Percentiles rank a stretch among this genome's conserved stretches.
phyloP scores from a whole-genome alignment of 2,888 invertebrate species.

The Tuta absoluta region DNA sequence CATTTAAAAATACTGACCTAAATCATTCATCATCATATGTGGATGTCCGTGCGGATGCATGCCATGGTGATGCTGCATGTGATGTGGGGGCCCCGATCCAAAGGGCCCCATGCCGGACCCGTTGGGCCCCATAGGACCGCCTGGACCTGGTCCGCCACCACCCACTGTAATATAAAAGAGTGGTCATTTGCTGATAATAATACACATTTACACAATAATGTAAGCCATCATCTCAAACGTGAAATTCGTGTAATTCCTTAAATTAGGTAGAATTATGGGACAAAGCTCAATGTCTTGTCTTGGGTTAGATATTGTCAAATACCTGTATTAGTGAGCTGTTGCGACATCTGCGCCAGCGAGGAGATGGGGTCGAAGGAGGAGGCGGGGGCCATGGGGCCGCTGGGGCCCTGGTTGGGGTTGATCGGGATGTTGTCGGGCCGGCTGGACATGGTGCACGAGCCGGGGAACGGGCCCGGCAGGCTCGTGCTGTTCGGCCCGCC shows the following conservation, averaged over 20 bases:
- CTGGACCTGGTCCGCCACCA: constrained; percentile 63
- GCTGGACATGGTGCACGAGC: constrained; percentile 69
- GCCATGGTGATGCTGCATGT: constrained; percentile 74
- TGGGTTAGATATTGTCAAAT: background rate
- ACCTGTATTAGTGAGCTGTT: constrained; percentile 88
- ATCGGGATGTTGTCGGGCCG: constrained; percentile 75
- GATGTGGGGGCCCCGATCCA: constrained; percentile 62
- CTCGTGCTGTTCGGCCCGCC: constrained; percentile 75
- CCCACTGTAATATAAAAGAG: constrained; percentile 64
- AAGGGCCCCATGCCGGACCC: constrained; percentile 67
- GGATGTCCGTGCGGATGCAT: constrained; percentile 76
- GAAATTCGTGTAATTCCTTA: too few species aligned
- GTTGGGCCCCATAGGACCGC: constrained; percentile 65
- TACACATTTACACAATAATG: too few species aligned
- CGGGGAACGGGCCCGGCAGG: constrained; percentile 78
- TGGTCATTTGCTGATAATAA: background rate
- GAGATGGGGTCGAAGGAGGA: constrained; percentile 95
- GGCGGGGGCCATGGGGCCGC: constrained; percentile 78
- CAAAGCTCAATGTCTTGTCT: too few species aligned
- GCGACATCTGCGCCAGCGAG: constrained; percentile 96
- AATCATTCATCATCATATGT: constrained; percentile 79
- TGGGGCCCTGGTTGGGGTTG: constrained; percentile 76
- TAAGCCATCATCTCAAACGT: too few species aligned
- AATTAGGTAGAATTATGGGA: too few species aligned
- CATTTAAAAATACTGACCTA: constrained; percentile 61